These are phyloP conservation scores for Formica selysi DNA, from an alignment of 1,140 invertebrate species.

Conservation along the genomic window DNA sequence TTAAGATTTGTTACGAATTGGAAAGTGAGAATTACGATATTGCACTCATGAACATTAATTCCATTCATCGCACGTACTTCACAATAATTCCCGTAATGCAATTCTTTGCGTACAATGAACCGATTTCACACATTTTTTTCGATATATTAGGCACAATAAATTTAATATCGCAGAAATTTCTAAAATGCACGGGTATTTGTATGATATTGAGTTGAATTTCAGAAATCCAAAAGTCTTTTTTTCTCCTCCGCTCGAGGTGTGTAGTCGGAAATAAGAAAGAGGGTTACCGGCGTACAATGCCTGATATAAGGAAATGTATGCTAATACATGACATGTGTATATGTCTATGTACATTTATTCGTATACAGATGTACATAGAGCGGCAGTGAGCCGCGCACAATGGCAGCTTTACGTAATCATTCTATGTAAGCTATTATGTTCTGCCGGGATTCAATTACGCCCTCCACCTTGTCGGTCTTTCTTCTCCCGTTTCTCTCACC, in stretches of 20 bases:
- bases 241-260: too few relatives aligned
- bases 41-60: conserved; percentile 25
- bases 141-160: not conserved
- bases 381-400: conserved; percentile 66
- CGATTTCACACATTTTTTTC: not conserved
- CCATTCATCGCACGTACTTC: not conserved
- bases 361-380: conserved; percentile 42
- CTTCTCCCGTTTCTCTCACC: conserved; percentile 19
- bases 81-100: not conserved
- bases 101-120: conserved; percentile 2
- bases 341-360: conserved; percentile 30
- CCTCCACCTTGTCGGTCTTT: conserved; percentile 60
- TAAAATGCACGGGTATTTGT: not conserved
- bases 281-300: not conserved
- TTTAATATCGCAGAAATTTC: conserved; percentile 24
- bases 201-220: conserved; percentile 5
- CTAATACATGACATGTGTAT: conserved; percentile 46
- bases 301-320: conserved; percentile 50
- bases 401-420: conserved; percentile 77
- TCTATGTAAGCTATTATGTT: conserved; percentile 74
- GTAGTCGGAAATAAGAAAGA: not conserved
- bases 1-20: not conserved
- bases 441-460: conserved; percentile 76
- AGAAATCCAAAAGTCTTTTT: not conserved
- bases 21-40: not conserved